A percentile compares a stretch with the other conserved stretches of the same genome.
Conservation (phyloP, 2,113 vertebrate genomes). For the Eptatretus burgeri region DNA sequence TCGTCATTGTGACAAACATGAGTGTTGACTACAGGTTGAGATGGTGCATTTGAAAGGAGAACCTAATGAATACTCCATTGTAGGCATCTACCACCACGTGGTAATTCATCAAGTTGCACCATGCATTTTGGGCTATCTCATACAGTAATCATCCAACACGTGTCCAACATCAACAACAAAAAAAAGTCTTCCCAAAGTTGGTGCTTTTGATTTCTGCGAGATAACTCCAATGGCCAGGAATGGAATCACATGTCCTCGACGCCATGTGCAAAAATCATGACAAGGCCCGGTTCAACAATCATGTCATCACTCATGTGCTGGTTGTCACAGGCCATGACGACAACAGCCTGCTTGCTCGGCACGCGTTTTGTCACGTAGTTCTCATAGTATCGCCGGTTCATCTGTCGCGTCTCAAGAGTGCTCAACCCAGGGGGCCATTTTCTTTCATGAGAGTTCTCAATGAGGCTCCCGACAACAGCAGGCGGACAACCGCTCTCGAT, state of each 20-base stretch:
- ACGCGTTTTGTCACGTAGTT: constrained; percentile 95
- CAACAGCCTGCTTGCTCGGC: constrained; percentile 83
- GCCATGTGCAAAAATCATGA: constrained; percentile 89
- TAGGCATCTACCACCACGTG: no score
- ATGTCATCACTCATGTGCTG: constrained; percentile 97
- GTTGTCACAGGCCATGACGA: constrained; percentile 94
- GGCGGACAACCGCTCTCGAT: constrained; percentile 85
- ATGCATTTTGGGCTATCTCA: no score
- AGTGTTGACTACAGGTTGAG: no score
- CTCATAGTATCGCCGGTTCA: constrained; percentile 93
- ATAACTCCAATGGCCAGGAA: neutral
- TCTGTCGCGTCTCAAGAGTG: constrained; percentile 80
- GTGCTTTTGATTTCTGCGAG: no score
- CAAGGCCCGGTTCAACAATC: constrained; percentile 80
- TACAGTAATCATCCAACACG: no score
- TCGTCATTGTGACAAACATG: no score
- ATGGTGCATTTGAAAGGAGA: no score
- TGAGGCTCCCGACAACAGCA: constrained; percentile 73
- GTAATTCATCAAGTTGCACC: no score
- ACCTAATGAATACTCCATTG: no score
- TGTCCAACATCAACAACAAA: no score
- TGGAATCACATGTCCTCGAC: constrained; percentile 49
- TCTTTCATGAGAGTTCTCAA: constrained; percentile 82
- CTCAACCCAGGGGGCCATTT: constrained; percentile 93
- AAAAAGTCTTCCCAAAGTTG: no score